These are phyloP conservation scores for Rhimphoctona megacephalus DNA, from an alignment of 2,888 invertebrate genomes.

Conservation along the genomic window DNA sequence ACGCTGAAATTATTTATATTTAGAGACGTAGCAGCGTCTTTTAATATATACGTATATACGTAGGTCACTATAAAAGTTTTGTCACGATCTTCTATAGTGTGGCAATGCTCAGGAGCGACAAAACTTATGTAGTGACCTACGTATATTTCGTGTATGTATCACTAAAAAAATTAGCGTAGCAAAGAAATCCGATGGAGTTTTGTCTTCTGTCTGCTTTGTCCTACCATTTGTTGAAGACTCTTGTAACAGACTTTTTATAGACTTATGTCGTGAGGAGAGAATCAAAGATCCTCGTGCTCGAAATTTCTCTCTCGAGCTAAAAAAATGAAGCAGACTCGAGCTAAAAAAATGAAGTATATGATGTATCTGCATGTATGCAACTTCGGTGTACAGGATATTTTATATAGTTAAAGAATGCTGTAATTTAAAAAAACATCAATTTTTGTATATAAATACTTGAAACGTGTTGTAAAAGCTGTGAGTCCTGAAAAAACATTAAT, in stretches of 20 bases:
- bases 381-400: not conserved
- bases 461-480: no score
- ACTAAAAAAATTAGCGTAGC: conserved; percentile 57
- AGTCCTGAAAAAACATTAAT: no score
- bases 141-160: conserved; percentile 22
- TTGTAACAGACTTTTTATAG: conserved; percentile 36
- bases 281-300: conserved; percentile 24
- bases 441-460: not conserved
- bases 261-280: not conserved
- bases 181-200: conserved; percentile 42
- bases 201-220: conserved; percentile 24
- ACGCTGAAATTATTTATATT: not conserved
- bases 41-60: no score
- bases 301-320: not conserved
- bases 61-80: no score
- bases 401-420: not conserved
- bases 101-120: no score
- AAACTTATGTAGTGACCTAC: no score
- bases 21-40: no score
- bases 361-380: not conserved
- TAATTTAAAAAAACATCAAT: not conserved
- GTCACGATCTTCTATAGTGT: no score
- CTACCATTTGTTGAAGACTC: not conserved
- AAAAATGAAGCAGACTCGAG: not conserved
- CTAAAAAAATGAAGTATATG: not conserved